Conservation (phyloP, 2,888 invertebrate species). For the Caenorhabditis angaria region DNA sequence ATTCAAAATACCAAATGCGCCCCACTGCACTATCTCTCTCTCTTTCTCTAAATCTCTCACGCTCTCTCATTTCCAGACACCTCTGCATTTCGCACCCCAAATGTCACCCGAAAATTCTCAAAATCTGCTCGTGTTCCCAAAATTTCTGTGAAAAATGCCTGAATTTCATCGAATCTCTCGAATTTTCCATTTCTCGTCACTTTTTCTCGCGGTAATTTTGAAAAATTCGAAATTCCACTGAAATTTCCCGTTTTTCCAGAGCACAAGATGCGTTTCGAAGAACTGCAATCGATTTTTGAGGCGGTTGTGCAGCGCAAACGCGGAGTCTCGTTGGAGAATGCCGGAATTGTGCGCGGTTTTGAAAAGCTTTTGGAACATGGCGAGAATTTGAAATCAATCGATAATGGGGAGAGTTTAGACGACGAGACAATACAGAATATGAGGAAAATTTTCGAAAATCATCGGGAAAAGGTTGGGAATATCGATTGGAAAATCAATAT, state of each 20-base stretch:
- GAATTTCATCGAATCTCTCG: slow-evolving; percentile 26
- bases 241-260: slow-evolving; percentile 9
- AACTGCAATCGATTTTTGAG: slow-evolving; percentile 10
- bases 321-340: too few species aligned
- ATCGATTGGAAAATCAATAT: slow-evolving; percentile 34
- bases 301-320: slow-evolving; percentile 20
- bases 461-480: slow-evolving; percentile 2
- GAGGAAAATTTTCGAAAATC: slow-evolving; percentile 11
- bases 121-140: slow-evolving; percentile 28
- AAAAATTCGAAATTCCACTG: not conserved
- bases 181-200: slow-evolving; percentile 28
- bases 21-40: too few species aligned
- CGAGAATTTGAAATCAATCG: not conserved
- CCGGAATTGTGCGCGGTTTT: too few species aligned
- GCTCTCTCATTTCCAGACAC: slow-evolving; percentile 15
- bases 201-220: slow-evolving; percentile 3
- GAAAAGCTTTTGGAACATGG: too few species aligned
- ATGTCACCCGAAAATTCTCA: slow-evolving; percentile 20
- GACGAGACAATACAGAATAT: slow-evolving; percentile 5
- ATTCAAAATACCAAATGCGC: too few species aligned
- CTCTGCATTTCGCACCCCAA: slow-evolving; percentile 12
- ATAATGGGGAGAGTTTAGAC: not conserved
- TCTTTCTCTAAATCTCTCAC: not conserved
- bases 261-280: not conserved
- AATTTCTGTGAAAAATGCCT: slow-evolving; percentile 28